Base-by-base conservation (phyloP, 2,113 vertebrate species). In the Catharus bicknelli region DNA sequence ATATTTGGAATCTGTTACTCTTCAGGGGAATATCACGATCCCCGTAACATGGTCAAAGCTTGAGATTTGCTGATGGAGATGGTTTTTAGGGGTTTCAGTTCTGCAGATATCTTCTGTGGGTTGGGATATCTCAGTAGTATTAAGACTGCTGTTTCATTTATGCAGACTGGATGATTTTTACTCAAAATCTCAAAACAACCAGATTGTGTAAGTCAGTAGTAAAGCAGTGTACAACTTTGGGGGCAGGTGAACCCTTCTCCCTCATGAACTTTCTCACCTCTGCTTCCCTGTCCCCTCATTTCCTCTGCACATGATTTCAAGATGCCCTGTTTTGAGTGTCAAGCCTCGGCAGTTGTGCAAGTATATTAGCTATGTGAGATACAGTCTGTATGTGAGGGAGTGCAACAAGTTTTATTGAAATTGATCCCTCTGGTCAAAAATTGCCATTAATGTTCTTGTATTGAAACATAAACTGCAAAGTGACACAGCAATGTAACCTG, bases 201-300 rank as follows among this genome's bases (percentile, higher is more conserved):
- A 58, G 17, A 17, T 10, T 0, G 0, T 36, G 7, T 5, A 1
- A 64, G 7, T 36, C n/a, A 85, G 14, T 42, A 82, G 34, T 58
- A 83, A 50, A 87, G 29, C 13, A 38, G 9, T 5, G 4, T 38
- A 38, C 26, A 77, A 10, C 16, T 40, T 30, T 32, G 10, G 16
- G 26, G 23, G 9, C 42, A 79, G 19, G 16, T 29, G 38, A 50
- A 7, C 32, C 11, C 5, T 14, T 47, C 30, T 89, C n/a, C 20
- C 19, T 77, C 25, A 16, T 51, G 55, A 38, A 5, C 51, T 74
- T 86, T 16, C 11, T 67, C 16, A 40, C 11, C 5, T 67, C 38
- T 62, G 3, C 22, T 57, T 4, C 34, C 20, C 34, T 66, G 18
- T 83, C 11, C 7, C 21, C 22, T 76, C 2, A 16, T 86, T 57